Base-by-base conservation (phyloP, 2,888 invertebrate species). In the Drosophila macrospina region DNA sequence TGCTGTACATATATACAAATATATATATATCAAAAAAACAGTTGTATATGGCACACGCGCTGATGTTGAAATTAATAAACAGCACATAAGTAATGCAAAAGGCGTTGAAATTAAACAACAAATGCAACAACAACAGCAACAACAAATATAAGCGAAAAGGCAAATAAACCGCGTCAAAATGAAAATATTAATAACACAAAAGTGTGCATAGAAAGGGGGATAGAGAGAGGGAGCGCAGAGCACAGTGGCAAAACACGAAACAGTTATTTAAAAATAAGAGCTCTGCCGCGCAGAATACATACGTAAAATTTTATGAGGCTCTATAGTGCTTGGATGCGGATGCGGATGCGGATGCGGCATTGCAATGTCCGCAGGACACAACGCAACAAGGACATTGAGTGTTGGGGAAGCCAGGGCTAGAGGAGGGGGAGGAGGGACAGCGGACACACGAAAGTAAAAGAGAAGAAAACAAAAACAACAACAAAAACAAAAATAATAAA, bases 241-340 rank as follows among this genome's bases (percentile, higher is more conserved):
- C n/a, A 52, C 66, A 65, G 68, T 37, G 64, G 63, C 47, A 62
- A 55, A 60, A 71, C 78, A 65, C 28, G 81, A 78, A 81, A 78
- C 85, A 70, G 85, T 81, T 81, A 81, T 78, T 84, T 84, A 81
- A 86, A 86, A 80, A 80, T 68, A 80, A 80, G 73, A 72, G 75
- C 67, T 32, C 45, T 55, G 54, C 39, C 60, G 52, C 36, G 5
- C 50, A 50, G 59, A 34, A 69, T 80, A 68, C 61, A 68, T 75
- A 83, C 76, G 74, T 74, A 84, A 70, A 79, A 81, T 86, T 86
- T 83, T 83, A 83, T 77, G 81, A 73, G 72, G 65, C 81, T 81
- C 84, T 84, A 86, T 84, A 86, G 73, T 20, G 20, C 84, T 79
- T 65, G 69, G 57, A 69, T 69, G 64, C 67, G 63, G 42, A n/a